Evolutionary conservation across 1,140 invertebrate species (phyloP).

Genomic region (Tetramorium simillimum): DNA sequence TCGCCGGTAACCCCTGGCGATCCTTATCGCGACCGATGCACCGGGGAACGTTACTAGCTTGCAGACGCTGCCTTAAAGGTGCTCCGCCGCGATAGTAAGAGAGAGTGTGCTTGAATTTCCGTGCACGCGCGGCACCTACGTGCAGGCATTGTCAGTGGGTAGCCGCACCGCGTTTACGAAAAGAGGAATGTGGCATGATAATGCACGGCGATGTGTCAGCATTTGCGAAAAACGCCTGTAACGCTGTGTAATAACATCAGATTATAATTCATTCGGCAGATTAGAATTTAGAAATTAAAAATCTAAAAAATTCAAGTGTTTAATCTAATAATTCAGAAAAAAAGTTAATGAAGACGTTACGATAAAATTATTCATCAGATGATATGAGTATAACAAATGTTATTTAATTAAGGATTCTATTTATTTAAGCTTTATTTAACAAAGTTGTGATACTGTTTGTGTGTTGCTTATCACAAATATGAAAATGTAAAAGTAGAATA

Average conservation of each 20-base stretch:
- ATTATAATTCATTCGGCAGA: background rate
- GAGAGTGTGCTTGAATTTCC: conserved; percentile 34
- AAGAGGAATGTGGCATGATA: conserved; percentile 33
- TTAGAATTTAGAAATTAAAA: conserved; percentile 2
- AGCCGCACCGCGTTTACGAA: conserved; percentile 26
- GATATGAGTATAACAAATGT: background rate
- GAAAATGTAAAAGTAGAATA: background rate
- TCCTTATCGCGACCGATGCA: conserved; percentile 52
- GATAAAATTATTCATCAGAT: background rate
- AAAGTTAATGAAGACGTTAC: background rate
- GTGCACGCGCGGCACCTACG: conserved; percentile 51
- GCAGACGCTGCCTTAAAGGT: conserved; percentile 31
- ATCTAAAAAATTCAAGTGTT: background rate
- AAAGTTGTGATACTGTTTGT: background rate
- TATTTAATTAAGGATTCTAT: background rate
- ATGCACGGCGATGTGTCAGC: conserved; percentile 45
- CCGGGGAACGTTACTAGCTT: background rate
- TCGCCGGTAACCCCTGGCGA: conserved; percentile 31
- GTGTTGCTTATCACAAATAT: background rate
- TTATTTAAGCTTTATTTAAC: background rate
- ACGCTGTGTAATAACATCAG: background rate
- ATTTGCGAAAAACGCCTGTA: conserved; percentile 27
- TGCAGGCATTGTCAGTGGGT: conserved; percentile 51
- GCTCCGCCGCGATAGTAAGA: background rate
- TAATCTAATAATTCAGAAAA: background rate